Conservation (phyloP, 92 coral and sea anemone genomes). For the Pocillopora grandis region DNA sequence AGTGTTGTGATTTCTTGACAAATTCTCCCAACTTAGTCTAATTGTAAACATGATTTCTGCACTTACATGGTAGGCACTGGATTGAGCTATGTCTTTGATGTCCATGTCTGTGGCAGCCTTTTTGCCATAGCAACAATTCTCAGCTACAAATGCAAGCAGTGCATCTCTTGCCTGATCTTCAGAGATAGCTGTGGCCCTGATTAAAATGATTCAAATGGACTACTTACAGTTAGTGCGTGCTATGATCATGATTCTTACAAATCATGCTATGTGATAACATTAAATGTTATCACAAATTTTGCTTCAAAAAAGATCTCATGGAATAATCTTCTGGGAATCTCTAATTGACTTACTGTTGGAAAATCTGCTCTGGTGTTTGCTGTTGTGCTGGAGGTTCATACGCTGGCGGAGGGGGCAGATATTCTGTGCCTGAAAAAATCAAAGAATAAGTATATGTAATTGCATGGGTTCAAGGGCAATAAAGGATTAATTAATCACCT, state of each 20-base stretch:
- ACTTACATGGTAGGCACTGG: slow-evolving; percentile 90
- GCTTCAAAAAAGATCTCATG: too few species aligned
- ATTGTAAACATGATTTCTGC: neutral
- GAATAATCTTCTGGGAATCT: too few species aligned
- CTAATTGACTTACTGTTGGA: slow-evolving; percentile 68
- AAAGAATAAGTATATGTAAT: too few species aligned
- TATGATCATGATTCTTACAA: too few species aligned
- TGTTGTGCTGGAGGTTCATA: slow-evolving; percentile 71
- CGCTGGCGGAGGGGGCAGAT: slow-evolving; percentile 84
- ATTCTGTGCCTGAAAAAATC: slow-evolving; percentile 57
- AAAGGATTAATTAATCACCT: too few species aligned
- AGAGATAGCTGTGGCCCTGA: slow-evolving; percentile 74
- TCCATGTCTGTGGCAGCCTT: slow-evolving; percentile 82
- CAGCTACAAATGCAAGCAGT: slow-evolving; percentile 69
- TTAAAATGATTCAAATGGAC: too few species aligned
- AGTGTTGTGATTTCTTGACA: too few species aligned
- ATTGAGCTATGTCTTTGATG: slow-evolving; percentile 70
- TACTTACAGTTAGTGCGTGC: too few species aligned
- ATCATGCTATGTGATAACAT: too few species aligned
- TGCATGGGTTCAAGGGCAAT: too few species aligned
- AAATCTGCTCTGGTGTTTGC: slow-evolving; percentile 69
- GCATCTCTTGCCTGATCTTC: slow-evolving; percentile 85
- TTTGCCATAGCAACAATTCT: slow-evolving; percentile 86
- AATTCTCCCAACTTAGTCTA: too few species aligned
- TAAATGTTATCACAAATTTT: too few species aligned